A percentile compares a stretch with the other conserved stretches of the same genome.
Evolutionary conservation across 2,113 vertebrate genomes (phyloP).

Genomic region (Pedetes capensis): DNA sequence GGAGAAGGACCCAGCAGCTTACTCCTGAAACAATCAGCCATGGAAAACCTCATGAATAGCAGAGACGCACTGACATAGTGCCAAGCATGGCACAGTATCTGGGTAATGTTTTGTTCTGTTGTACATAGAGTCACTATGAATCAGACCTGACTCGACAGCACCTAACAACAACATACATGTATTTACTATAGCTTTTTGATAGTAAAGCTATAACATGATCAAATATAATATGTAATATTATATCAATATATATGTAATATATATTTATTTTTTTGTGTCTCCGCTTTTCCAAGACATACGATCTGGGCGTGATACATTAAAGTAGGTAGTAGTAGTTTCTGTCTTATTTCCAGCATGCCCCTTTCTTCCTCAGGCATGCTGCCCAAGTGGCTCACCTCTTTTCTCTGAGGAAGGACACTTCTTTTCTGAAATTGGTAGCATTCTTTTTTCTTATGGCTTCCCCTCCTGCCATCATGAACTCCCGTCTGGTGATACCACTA

Average conservation of each 20-base stretch:
- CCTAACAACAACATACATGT: too few species aligned
- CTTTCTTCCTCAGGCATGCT: neutral
- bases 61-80: too few species aligned
- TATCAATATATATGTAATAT: too few species aligned
- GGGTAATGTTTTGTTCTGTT: too few species aligned
- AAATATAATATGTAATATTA: too few species aligned
- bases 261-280: neutral
- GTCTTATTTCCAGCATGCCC: neutral
- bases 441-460: neutral
- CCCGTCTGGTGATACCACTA: neutral
- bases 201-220: neutral
- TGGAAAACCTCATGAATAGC: too few species aligned
- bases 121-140: too few species aligned
- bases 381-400: neutral
- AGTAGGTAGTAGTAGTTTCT: neutral
- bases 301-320: neutral
- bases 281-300: neutral
- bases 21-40: too few species aligned
- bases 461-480: neutral
- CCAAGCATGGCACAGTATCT: too few species aligned
- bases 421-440: neutral
- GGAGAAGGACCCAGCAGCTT: too few species aligned
- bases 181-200: neutral
- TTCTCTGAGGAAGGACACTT: neutral
- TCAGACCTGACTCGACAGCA: too few species aligned